phyloP scores from a whole-genome alignment of 2,797 vertebrate species.

The Vipera latastei region DNA sequence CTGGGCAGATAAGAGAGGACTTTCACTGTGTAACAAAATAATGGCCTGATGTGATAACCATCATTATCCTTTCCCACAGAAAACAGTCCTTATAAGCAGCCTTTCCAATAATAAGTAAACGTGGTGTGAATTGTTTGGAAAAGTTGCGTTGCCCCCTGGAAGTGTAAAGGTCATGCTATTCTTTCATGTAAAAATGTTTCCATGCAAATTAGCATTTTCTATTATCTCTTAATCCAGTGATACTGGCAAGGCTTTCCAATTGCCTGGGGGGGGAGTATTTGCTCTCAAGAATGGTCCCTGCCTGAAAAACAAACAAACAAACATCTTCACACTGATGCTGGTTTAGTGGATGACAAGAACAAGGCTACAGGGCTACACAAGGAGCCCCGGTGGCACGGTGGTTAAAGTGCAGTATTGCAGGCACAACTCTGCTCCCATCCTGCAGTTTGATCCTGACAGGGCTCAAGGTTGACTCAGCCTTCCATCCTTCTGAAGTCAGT shows the following conservation, averaged over 20 bases:
- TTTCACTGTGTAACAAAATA: conserved; percentile 54
- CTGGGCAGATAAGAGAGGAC: neutral
- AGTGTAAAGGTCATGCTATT: conserved; percentile 10
- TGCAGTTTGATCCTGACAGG: too few species aligned
- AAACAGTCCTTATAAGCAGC: conserved; percentile 43
- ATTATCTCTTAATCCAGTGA: neutral
- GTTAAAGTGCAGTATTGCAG: too few species aligned
- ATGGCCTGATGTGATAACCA: conserved; percentile 63
- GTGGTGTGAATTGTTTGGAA: conserved; percentile 48
- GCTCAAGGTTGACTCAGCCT: too few species aligned
- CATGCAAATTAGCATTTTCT: neutral
- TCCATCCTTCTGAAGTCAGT: too few species aligned
- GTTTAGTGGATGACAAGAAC: neutral
- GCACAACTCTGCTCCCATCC: too few species aligned
- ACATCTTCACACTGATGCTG: neutral
- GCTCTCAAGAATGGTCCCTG: neutral
- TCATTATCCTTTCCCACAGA: conserved; percentile 62
- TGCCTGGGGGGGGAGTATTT: neutral
- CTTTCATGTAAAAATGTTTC: conserved; percentile 21
- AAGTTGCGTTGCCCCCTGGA: conserved; percentile 41
- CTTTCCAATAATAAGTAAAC: conserved; percentile 50
- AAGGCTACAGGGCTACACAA: neutral
- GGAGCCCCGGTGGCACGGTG: neutral
- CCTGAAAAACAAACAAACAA: neutral
- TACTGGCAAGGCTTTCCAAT: neutral